Conservation (phyloP, 1,140 invertebrate genomes). For the Eulimnadia texana region DNA sequence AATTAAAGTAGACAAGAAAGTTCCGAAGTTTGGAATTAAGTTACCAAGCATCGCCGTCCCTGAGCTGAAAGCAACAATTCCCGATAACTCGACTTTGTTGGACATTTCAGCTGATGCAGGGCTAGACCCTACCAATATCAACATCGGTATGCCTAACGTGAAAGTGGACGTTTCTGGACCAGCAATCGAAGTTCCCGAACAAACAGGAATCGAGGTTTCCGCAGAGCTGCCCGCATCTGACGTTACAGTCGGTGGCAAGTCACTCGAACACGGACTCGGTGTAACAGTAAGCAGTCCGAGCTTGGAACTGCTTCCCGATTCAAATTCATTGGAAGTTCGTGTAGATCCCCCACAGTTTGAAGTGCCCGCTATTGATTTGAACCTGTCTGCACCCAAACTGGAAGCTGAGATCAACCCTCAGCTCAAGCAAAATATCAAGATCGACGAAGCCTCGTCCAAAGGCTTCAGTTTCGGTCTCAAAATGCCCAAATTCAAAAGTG, state of each 20-base stretch:
- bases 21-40: constrained; percentile 12
- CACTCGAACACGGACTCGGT: background rate
- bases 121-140: background rate
- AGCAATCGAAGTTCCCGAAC: too few relatives aligned
- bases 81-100: background rate
- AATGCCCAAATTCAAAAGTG: background rate
- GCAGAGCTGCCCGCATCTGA: too few relatives aligned
- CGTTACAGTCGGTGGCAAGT: too few relatives aligned
- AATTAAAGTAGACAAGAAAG: constrained; percentile 5
- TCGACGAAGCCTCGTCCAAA: background rate
- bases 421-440: background rate
- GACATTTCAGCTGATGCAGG: background rate
- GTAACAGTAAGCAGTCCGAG: background rate
- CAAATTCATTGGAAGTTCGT: background rate
- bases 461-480: constrained; percentile 3
- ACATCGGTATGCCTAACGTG: background rate
- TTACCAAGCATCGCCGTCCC: background rate
- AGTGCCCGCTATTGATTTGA: background rate
- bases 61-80: background rate
- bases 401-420: background rate
- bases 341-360: background rate
- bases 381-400: background rate
- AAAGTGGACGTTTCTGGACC: too few relatives aligned
- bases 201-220: too few relatives aligned
- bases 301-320: too few relatives aligned